These are phyloP conservation scores for Eupithecia tripunctaria DNA, from an alignment of 2,888 invertebrate species.

Conservation along the genomic window DNA sequence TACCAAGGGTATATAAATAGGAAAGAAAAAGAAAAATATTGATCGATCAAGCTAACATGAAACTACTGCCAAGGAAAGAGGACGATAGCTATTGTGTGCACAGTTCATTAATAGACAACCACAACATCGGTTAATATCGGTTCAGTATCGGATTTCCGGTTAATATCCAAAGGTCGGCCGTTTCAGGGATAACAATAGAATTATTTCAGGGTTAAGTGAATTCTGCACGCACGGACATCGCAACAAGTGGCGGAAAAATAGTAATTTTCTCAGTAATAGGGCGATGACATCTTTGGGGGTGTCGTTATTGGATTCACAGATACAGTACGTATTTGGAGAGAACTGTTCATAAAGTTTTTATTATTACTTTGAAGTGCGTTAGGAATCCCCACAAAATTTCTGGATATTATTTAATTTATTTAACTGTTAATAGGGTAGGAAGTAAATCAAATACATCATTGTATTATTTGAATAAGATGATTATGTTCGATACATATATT, in stretches of 20 bases:
- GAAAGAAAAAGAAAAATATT: not conserved
- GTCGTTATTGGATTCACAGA: constrained; percentile 31
- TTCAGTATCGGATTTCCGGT: constrained; percentile 58
- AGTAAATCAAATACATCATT: too few relatives aligned
- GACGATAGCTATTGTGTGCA: not conserved
- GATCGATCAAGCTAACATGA: not conserved
- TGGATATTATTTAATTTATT: too few relatives aligned
- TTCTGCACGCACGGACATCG: constrained; percentile 60
- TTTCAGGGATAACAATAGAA: constrained; percentile 58
- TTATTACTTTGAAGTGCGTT: too few relatives aligned
- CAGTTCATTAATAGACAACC: constrained; percentile 28
- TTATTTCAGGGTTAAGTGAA: constrained; percentile 66
- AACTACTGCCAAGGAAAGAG: not conserved
- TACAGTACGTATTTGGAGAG: constrained; percentile 3
- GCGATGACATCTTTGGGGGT: constrained; percentile 29
- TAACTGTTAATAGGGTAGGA: too few relatives aligned
- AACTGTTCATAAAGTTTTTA: constrained; percentile 12
- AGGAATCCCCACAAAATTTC: too few relatives aligned
- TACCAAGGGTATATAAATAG: not conserved
- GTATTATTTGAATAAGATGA: too few relatives aligned
- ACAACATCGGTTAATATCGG: constrained; percentile 53
- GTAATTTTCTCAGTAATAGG: constrained; percentile 42
- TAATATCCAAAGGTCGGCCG: constrained; percentile 61
- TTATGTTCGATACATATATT: too few relatives aligned
- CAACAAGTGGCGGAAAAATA: constrained; percentile 63